A percentile compares a stretch with the other conserved stretches of the same genome.
Conservation (phyloP, 2,113 vertebrate genomes). For the Apeltes quadracus region DNA sequence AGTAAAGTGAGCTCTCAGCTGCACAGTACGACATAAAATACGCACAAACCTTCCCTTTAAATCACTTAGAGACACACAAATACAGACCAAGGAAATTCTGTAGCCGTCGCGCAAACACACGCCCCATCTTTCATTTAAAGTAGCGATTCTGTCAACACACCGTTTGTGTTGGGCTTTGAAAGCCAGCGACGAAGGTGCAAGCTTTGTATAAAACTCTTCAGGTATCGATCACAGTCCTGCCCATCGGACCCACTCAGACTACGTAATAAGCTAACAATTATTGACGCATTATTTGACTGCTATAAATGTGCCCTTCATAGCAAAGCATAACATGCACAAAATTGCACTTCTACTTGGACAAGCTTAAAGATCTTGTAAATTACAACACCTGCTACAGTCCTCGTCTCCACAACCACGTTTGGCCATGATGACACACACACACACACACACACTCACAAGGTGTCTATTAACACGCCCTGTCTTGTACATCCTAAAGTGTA, state of each 20-base stretch:
- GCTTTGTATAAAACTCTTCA: conserved; percentile 19
- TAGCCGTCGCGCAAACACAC: not conserved
- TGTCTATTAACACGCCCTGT: not conserved
- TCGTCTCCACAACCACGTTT: not conserved
- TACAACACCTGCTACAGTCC: no score
- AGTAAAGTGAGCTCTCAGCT: conserved; percentile 43
- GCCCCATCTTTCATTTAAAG: conserved; percentile 23
- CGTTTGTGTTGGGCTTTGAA: conserved; percentile 26
- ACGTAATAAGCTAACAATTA: not conserved
- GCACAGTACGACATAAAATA: conserved; percentile 13
- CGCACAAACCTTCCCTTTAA: conserved; percentile 41
- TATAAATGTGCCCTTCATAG: not conserved
- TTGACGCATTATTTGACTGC: not conserved
- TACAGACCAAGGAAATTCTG: conserved; percentile 1
- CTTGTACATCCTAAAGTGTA: not conserved
- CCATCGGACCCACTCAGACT: conserved; percentile 4
- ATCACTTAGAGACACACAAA: conserved; percentile 30
- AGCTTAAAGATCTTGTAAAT: no score
- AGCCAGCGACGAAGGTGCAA: conserved; percentile 18
- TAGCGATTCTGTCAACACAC: conserved; percentile 38
- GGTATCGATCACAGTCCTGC: conserved; percentile 5
- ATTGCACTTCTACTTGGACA: not conserved
- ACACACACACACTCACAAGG: not conserved
- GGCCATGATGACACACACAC: not conserved
- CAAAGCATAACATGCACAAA: not conserved